A percentile compares a stretch with the other conserved stretches of the same genome.
Conservation (phyloP, 1,140 invertebrate genomes). For the Penaeus chinensis region DNA sequence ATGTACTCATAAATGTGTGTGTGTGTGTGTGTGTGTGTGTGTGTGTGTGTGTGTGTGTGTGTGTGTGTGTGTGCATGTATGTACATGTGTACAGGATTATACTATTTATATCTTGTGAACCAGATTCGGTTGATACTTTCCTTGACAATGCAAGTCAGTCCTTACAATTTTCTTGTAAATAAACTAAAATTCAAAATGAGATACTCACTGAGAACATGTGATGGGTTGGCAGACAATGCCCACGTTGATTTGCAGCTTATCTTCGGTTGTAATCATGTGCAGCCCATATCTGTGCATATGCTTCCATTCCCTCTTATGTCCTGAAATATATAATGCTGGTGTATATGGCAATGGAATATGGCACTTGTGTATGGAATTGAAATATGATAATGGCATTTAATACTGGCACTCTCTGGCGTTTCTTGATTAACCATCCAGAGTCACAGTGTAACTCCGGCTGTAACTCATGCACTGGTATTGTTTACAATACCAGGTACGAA, state of each 20-base stretch:
- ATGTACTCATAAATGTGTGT: neutral
- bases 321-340: slow-evolving; percentile 5
- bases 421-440: neutral
- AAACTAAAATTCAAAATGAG: neutral
- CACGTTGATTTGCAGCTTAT: slow-evolving; percentile 74
- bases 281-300: slow-evolving; percentile 79
- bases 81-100: neutral
- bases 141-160: neutral
- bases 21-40: too few relatives aligned
- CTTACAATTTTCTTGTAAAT: neutral
- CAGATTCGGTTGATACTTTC: too few relatives aligned
- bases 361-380: neutral
- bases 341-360: too few relatives aligned
- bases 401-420: neutral
- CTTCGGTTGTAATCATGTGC: slow-evolving; percentile 77
- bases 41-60: neutral
- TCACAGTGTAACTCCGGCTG: too few relatives aligned
- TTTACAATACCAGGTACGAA: too few relatives aligned
- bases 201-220: slow-evolving; percentile 71
- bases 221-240: slow-evolving; percentile 78
- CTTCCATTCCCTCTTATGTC: slow-evolving; percentile 77
- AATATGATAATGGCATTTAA: too few relatives aligned
- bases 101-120: too few relatives aligned
- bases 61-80: neutral
- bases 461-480: too few relatives aligned